Percentiles rank a stretch among this genome's conserved stretches.
Evolutionary conservation across 2,797 vertebrate species (phyloP).

Genomic region (Myotis myotis): DNA sequence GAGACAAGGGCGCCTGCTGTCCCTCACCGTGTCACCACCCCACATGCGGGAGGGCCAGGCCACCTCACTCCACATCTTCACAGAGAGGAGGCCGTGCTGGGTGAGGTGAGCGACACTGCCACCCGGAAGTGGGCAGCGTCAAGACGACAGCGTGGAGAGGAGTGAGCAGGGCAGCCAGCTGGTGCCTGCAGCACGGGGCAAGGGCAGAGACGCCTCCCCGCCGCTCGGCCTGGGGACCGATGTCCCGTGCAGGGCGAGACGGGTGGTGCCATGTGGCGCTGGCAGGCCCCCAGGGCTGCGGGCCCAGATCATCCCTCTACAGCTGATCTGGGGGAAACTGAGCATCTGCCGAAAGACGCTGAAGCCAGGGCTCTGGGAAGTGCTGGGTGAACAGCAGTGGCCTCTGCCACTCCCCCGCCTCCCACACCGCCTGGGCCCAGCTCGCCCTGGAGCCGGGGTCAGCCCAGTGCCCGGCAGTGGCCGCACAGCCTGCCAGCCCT

Average conservation of each 20-base stretch:
- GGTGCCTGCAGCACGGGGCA: background rate
- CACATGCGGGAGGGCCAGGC: no score
- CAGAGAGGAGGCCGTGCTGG: background rate
- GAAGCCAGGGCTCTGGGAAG: background rate
- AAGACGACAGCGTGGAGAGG: background rate
- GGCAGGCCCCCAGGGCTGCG: background rate
- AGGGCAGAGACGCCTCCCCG: background rate
- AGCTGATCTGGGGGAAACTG: background rate
- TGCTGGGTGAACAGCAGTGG: background rate
- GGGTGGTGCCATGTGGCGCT: background rate
- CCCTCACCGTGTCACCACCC: no score
- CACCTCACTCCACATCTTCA: no score
- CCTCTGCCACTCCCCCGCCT: background rate
- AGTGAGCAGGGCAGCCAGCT: background rate
- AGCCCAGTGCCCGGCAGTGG: fast-evolving
- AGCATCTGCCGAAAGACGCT: background rate
- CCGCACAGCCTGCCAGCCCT: background rate
- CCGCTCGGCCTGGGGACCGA: background rate
- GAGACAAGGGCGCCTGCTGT: background rate
- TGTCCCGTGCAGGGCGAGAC: no score
- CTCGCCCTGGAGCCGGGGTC: background rate
- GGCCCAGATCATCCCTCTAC: no score
- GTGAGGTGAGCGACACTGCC: background rate
- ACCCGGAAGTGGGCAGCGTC: background rate
- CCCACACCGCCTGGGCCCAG: no score